phyloP scores from a whole-genome alignment of 2,113 vertebrate species.

The Anolis sagrei region DNA sequence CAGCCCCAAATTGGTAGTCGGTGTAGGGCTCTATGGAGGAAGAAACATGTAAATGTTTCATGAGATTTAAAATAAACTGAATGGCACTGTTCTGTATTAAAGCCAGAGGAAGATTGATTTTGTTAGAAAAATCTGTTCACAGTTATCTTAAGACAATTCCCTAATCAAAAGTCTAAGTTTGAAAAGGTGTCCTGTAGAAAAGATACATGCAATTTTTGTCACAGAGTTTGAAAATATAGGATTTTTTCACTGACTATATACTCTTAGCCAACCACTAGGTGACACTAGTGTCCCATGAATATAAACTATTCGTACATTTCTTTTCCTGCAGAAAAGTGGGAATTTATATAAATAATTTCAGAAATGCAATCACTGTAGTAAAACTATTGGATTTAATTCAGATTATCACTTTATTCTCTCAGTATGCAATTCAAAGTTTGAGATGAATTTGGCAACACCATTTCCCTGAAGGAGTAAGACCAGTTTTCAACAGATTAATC shows the following conservation, averaged over 20 bases:
- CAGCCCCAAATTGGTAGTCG: too few relatives aligned
- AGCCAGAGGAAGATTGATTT: background rate
- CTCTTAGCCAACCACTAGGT: conserved; percentile 62
- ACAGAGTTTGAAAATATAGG: background rate
- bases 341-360: too few relatives aligned
- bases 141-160: background rate
- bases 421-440: background rate
- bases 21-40: too few relatives aligned
- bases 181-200: background rate
- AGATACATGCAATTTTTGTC: background rate
- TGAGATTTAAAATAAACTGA: too few relatives aligned
- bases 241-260: accelerated
- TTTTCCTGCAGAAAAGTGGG: accelerated
- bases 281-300: conserved; percentile 44
- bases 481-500: background rate
- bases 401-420: background rate
- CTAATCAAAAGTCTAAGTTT: background rate
- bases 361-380: background rate
- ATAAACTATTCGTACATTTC: accelerated
- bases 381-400: background rate
- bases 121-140: background rate
- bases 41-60: too few relatives aligned
- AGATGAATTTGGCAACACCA: background rate
- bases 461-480: background rate
- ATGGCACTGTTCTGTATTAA: background rate